These are phyloP conservation scores for Latheticus oryzae DNA, from an alignment of 2,888 invertebrate genomes.

Conservation along the genomic window DNA sequence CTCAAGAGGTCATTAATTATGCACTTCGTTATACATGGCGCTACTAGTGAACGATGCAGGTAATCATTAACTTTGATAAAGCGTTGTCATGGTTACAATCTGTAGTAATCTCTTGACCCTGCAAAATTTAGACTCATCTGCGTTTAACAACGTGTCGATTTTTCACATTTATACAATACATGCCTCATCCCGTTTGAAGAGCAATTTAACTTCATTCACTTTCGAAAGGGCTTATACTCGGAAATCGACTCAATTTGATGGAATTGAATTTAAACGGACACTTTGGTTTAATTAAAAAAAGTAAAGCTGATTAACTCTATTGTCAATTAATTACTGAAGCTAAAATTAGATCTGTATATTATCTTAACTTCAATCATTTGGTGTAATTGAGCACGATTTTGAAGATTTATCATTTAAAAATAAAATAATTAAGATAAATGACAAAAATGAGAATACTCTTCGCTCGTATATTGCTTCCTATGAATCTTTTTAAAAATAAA, in stretches of 20 bases:
- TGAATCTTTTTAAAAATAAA: too few species aligned
- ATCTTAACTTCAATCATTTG: neutral
- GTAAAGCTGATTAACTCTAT: conserved; percentile 4
- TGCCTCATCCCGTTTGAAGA: conserved; percentile 5
- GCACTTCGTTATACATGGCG: conserved; percentile 10
- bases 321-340: conserved; percentile 9
- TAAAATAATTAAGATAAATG: too few species aligned
- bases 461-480: too few species aligned
- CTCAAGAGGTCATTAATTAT: conserved; percentile 15
- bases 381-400: neutral
- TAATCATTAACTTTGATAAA: conserved; percentile 38
- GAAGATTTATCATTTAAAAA: too few species aligned
- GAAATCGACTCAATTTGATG: conserved; percentile 12
- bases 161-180: neutral
- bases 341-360: conserved; percentile 3
- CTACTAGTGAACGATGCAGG: conserved; percentile 31
- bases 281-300: conserved; percentile 22
- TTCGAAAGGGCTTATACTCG: conserved; percentile 2
- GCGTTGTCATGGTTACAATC: conserved; percentile 27
- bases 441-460: too few species aligned
- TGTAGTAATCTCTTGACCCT: conserved; percentile 34
- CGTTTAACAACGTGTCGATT: conserved; percentile 10
- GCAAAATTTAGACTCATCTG: conserved; percentile 16
- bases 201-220: conserved; percentile 11
- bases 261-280: conserved; percentile 11